phyloP scores from a whole-genome alignment of 1,140 invertebrate species.

The Carposina sasakii region DNA sequence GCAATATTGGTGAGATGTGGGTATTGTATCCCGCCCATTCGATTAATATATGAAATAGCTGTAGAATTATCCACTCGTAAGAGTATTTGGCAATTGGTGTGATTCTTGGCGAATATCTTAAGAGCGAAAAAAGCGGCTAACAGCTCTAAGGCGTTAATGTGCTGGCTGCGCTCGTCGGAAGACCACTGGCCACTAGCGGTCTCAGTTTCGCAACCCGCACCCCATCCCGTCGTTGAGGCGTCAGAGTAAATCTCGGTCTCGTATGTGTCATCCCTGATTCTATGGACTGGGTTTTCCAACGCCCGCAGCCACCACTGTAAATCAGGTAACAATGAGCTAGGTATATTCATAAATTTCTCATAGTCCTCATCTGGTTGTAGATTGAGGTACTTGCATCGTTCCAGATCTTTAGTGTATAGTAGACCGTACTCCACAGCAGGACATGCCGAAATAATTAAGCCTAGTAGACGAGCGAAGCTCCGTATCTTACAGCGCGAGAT shows the following conservation, averaged over 20 bases:
- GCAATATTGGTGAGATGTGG: conserved; percentile 10
- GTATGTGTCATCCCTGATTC: not conserved
- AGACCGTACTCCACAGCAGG: conserved; percentile 11
- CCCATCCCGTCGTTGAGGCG: conserved; percentile 28
- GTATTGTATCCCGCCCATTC: conserved; percentile 11
- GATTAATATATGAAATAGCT: conserved; percentile 10
- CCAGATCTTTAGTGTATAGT: conserved; percentile 11
- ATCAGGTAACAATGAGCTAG: not conserved
- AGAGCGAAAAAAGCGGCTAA: conserved; percentile 18
- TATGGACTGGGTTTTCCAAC: not conserved
- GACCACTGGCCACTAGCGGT: conserved; percentile 27
- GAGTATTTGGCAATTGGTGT: conserved; percentile 20
- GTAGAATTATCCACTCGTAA: conserved; percentile 18
- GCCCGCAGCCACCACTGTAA: conserved; percentile 11
- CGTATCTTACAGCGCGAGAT: conserved; percentile 7
- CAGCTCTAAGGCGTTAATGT: conserved; percentile 36
- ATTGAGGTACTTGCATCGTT: conserved; percentile 9
- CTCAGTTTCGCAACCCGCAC: conserved; percentile 15
- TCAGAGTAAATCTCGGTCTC: conserved; percentile 3
- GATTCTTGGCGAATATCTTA: conserved; percentile 15
- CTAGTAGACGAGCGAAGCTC: conserved; percentile 3
- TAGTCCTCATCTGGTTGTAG: conserved; percentile 4
- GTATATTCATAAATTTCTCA: conserved; percentile 7
- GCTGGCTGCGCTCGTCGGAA: conserved; percentile 14
- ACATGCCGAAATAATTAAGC: conserved; percentile 6